Evolutionary conservation across 2,888 invertebrate genomes (phyloP), one percentile per base, ranked within the genome.

Genomic region (Callyntrura sp.): DNA sequence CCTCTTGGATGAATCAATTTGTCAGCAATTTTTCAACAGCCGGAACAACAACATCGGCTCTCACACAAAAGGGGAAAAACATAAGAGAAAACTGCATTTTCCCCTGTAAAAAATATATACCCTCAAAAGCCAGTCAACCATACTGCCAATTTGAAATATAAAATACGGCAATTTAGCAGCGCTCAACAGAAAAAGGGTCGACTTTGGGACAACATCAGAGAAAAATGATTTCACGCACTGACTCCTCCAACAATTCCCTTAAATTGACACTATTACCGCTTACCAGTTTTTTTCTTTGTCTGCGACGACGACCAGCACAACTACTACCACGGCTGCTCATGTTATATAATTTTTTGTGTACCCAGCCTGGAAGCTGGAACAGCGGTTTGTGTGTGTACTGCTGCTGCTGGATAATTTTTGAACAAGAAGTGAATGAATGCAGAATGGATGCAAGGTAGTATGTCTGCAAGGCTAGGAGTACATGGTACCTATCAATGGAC

Each of bases 201-300:
- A 23, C 60, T 14, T 17, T 60, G 17, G 35, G 14, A 23, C 1
- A 51, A 51, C 14, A 14, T 4, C 23, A 11, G 20, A 48, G 4
- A 51, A 11, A 78, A 25, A 78, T 35, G 48, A 83, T 88, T 88
- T 88, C 76, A 88, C 88, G 88, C 88, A 76, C 76, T 88, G 83
- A 88, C 88, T 88, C 88, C 88, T 88, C 73, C 60, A 43, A 73
- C 87, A 88, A 88, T 88, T 82, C 73, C 70, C n/a, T 73, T 25
- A 88, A 82, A 88, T 88, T 88, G 70, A 70, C 43, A 70, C 70
- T 35, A 35, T 35, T 35, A 35, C 35, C 35, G 35, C 6, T 35
- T 35, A 35, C 51, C 51, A 2, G 12, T 51, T n/a, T 14, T 12
- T 51, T 51, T 1, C 2, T 14, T 9, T 48, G 48, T 11, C 6